Base-by-base conservation (phyloP, 2,113 vertebrate species). In the Odocoileus virginianus region DNA sequence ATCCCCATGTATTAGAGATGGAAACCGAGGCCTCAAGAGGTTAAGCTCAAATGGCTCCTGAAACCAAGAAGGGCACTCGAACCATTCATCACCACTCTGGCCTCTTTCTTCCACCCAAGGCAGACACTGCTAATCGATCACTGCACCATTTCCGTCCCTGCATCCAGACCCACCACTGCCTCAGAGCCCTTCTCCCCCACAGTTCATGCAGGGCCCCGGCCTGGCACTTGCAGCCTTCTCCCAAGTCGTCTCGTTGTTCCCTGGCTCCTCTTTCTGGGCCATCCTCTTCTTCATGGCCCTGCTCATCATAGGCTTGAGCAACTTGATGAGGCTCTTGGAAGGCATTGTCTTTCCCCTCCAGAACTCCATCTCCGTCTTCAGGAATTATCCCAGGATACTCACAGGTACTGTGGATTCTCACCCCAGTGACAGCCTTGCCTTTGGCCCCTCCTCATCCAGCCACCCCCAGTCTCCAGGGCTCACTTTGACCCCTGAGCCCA, bases 171-270 rank as follows among this genome's bases (percentile, higher is more conserved):
- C 0, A 2, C 1, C 45, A 4, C 33, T 52, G 25, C 79, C 84
- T 94, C 91, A 88, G 61, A 82, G 43, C 52, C 58, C 54, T 82
- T 95, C 57, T 83, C 50, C 10, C 30, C 96, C 12, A 14, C 97
- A 99, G 99, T 98, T 99, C 11, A 99, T 99, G 55, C 98, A 99
- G 96, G 99, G 99, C 15, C 99, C 99, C 0, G 99, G 99, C n/a
- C 97, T 99, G 78, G 99, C 99, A 0, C 99, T 99, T 25, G 99
- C 99, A 9, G 98, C 98, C 89, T 99, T 99, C 98, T 99, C 99
- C 0, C 99, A 99, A 94, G 99, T 99, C 40, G 98, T 99, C 98
- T 98, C 99, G 0, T 96, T 98, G 40, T 98, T 99, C 57, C 99
- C 99, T 0, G 99, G 98, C 0, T 98, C 99, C 76, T 99, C 99